These are phyloP conservation scores for Ladona fulva DNA, from an alignment of 1,140 invertebrate genomes.

Conservation along the genomic window DNA sequence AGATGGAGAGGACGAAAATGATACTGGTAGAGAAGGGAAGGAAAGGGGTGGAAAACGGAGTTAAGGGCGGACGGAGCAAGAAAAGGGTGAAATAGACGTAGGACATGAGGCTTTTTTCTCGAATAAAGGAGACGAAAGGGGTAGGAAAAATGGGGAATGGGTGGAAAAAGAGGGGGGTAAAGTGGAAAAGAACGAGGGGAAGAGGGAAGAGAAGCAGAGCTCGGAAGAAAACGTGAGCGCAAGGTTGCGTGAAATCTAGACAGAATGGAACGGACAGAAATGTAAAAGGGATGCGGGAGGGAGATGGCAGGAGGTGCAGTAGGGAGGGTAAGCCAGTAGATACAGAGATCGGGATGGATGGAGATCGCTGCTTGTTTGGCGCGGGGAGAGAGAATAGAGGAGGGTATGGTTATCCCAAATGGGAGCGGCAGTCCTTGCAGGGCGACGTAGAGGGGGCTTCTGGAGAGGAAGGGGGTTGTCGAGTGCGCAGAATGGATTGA, in stretches of 20 bases:
- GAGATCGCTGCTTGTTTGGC: background rate
- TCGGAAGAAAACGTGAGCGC: slow-evolving; percentile 7
- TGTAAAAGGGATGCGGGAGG: background rate
- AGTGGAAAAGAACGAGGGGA: background rate
- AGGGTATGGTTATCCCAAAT: no score
- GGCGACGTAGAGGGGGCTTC: no score
- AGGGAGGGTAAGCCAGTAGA: background rate
- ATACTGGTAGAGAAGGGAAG: background rate
- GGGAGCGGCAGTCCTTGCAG: no score
- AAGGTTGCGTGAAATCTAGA: slow-evolving; percentile 9
- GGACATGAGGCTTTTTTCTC: background rate
- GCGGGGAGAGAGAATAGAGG: background rate
- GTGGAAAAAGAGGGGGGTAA: background rate
- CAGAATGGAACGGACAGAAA: slow-evolving; percentile 8
- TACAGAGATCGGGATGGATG: background rate
- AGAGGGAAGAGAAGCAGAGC: background rate
- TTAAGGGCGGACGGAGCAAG: background rate
- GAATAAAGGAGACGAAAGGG: background rate
- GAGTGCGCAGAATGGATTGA: background rate
- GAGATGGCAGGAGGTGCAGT: background rate
- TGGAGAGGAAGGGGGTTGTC: background rate
- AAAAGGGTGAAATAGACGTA: background rate
- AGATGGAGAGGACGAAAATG: no score
- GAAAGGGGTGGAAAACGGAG: background rate
- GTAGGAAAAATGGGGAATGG: background rate